These are phyloP conservation scores for Reticulitermes lucifugus DNA, from an alignment of 2,888 invertebrate genomes.

Conservation along the genomic window DNA sequence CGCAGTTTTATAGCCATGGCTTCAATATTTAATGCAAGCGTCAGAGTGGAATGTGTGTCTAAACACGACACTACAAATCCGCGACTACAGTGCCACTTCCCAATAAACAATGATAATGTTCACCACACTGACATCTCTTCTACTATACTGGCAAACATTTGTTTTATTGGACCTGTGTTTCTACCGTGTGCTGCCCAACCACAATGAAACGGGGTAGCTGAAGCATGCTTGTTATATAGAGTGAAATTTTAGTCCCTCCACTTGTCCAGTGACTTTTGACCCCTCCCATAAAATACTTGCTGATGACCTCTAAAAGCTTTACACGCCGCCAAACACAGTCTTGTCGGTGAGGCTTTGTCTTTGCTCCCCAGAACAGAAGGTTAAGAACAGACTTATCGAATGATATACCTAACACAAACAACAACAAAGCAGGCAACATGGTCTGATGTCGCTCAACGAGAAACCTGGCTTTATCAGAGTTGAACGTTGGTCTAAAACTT, in stretches of 20 bases:
- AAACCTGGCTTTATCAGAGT: constrained; percentile 12
- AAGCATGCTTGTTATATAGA: not conserved
- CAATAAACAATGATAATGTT: no score
- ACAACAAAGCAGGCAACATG: not conserved
- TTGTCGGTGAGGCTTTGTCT: not conserved
- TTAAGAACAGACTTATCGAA: not conserved
- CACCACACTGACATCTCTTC: no score
- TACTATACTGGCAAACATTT: not conserved
- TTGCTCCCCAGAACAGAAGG: not conserved
- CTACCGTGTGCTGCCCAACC: not conserved
- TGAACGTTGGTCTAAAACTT: constrained; percentile 11
- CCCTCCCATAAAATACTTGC: not conserved
- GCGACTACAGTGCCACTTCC: no score
- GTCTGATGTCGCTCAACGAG: not conserved
- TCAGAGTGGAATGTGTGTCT: no score
- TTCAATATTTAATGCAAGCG: no score
- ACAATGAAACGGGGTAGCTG: not conserved
- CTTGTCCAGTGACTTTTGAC: not conserved
- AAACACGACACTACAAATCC: no score
- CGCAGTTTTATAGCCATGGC: no score
- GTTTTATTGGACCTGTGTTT: not conserved
- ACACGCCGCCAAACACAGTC: constrained; percentile 14
- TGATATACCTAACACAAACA: constrained; percentile 5
- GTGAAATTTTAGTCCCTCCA: constrained; percentile 11
- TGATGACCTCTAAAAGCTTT: not conserved